Evolutionary conservation across 2,888 invertebrate species (phyloP), one percentile per base, ranked within the genome.

Genomic region (Sarcophaga rosellei): DNA sequence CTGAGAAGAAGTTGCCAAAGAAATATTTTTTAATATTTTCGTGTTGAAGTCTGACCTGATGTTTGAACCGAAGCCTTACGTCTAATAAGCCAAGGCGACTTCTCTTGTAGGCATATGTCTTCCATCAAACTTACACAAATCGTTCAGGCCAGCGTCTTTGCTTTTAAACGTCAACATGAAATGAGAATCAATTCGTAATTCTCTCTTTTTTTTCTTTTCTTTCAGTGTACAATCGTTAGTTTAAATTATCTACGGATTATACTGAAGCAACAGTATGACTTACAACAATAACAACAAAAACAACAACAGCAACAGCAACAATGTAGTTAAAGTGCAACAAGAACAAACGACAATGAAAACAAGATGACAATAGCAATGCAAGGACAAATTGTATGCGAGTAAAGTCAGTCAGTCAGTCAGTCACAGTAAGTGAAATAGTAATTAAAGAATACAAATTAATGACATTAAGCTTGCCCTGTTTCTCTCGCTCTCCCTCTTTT

Each of bases 391-490:
- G 62, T 75, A 35, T 80, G 68, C 59, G 65, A 70, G 79, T 35
- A 65, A 61, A 77, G 72, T 70, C 69, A 77, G 82, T 66, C 66
- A 68, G n/a, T n/a, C n/a, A n/a, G n/a, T n/a, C n/a, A 23, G 23
- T 45, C 15, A 35, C 10, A 47, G 35, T 69, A 63, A 63, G 10
- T 63, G 70, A 75, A 84, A 79, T 69, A 74, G 75, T 84, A 84
- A 84, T 84, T 84, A 84, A n/a, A 20, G 57, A 84, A 79, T 65
- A 75, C 74, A 75, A 84, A 80, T 84, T 75, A 79, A 79, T 75
- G 47, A 12, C 23, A 63, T 45, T 21, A 20, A 62, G 21, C 44
- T 10, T 5, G 61, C 17, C 3, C 35, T 35, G 1, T 35, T 35
- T 35, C 35, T 0, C 8, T 35, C 35, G 8, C 35, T 35, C 8